A percentile compares a stretch with the other conserved stretches of the same genome.
Conservation (phyloP, 2,888 invertebrate genomes). For the Noctua janthina region DNA sequence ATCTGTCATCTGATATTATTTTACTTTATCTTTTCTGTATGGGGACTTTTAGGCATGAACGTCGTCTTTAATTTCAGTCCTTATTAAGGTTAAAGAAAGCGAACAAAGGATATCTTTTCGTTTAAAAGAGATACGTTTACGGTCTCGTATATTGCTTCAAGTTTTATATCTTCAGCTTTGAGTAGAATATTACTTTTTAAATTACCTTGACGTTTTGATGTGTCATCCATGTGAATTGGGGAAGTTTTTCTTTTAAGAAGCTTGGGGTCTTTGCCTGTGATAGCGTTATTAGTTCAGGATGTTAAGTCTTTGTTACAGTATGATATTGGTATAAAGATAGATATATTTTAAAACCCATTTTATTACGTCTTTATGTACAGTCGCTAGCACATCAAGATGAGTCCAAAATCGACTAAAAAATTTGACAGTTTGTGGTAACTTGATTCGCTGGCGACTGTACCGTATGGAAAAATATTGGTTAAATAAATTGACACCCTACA, state of each 20-base stretch:
- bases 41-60: conserved; percentile 15
- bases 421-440: too few species aligned
- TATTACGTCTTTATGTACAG: background rate
- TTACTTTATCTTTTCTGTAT: conserved; percentile 21
- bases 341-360: background rate
- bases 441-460: background rate
- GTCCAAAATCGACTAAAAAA: too few species aligned
- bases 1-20: background rate
- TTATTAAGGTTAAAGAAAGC: conserved; percentile 43
- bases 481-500: background rate
- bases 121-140: conserved; percentile 31
- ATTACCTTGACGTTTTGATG: conserved; percentile 51
- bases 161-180: conserved; percentile 28
- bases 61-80: conserved; percentile 45
- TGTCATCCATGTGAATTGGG: conserved; percentile 24
- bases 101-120: conserved; percentile 45
- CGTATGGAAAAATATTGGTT: background rate
- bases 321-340: background rate
- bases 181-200: conserved; percentile 53
- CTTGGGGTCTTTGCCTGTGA: background rate
- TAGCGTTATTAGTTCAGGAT: background rate
- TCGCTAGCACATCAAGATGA: too few species aligned
- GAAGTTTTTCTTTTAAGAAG: conserved; percentile 1
- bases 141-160: conserved; percentile 23
- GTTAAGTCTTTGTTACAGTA: background rate